These are phyloP conservation scores for Noturus placidus DNA, from an alignment of 2,113 vertebrate species.

Conservation along the genomic window DNA sequence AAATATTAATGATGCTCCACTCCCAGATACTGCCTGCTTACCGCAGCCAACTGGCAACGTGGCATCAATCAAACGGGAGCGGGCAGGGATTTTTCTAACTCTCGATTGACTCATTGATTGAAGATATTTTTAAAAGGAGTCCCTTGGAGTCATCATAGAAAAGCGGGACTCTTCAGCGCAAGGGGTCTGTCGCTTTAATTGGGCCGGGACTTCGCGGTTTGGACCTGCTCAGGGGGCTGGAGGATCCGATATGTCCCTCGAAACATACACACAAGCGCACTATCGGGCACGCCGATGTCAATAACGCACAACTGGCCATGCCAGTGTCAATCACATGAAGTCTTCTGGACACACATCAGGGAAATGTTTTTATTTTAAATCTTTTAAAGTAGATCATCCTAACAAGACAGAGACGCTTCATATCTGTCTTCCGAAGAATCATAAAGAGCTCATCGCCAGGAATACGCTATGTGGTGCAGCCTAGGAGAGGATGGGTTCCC, in stretches of 20 bases:
- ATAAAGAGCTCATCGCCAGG: background rate
- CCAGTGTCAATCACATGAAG: slow-evolving; percentile 66
- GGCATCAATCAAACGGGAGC: slow-evolving; percentile 75
- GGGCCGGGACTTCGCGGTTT: slow-evolving; percentile 77
- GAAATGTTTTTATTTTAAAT: slow-evolving; percentile 58
- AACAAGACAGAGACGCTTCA: background rate
- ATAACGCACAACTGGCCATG: slow-evolving; percentile 60
- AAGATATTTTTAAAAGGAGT: slow-evolving; percentile 85
- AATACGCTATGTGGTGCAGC: background rate
- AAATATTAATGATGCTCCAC: slow-evolving; percentile 78
- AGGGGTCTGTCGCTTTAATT: slow-evolving; percentile 76
- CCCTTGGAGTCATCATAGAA: slow-evolving; percentile 78
- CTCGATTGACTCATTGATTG: slow-evolving; percentile 85
- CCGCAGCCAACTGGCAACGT: slow-evolving; percentile 78
- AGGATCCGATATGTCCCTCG: slow-evolving; percentile 64
- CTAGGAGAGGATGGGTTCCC: background rate
- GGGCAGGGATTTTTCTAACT: slow-evolving; percentile 66
- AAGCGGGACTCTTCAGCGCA: slow-evolving; percentile 72
- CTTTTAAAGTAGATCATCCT: slow-evolving; percentile 53
- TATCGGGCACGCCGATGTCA: slow-evolving; percentile 53
- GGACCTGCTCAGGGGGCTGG: slow-evolving; percentile 69
- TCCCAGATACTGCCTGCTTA: slow-evolving; percentile 76
- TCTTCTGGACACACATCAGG: slow-evolving; percentile 70
- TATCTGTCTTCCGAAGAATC: background rate
- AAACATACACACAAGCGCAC: slow-evolving; percentile 52